Percentiles rank a stretch among this genome's conserved stretches.
These are phyloP conservation scores for Erannis defoliaria DNA, from an alignment of 2,888 invertebrate species.

Conservation along the genomic window DNA sequence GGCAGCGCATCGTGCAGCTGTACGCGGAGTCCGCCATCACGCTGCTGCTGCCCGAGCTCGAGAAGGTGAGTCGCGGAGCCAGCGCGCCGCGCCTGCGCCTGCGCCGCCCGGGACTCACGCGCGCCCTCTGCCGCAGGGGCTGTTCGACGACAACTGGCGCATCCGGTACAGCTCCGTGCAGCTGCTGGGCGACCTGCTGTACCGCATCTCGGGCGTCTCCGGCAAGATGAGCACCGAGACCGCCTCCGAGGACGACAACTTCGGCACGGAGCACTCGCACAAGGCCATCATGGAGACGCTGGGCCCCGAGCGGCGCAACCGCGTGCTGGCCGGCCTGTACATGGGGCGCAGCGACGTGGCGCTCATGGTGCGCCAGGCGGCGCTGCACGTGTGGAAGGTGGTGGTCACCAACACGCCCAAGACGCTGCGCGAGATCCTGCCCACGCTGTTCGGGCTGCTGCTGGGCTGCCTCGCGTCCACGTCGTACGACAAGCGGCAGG, in stretches of 20 bases:
- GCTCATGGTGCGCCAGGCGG: conserved; percentile 98
- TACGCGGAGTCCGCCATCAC: conserved; percentile 98
- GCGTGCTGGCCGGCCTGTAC: conserved; percentile 97
- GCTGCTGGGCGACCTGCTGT: conserved; percentile 95
- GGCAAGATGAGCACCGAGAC: conserved; percentile 99
- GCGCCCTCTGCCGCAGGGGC: conserved; percentile 79
- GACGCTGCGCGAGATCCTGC: conserved; percentile 97
- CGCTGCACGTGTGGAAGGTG: conserved; percentile 99
- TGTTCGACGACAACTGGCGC: conserved; percentile 99
- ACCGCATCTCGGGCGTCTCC: conserved; percentile 98
- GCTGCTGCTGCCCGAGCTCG: conserved; percentile 96
- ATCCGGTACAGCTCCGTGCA: conserved; percentile 98
- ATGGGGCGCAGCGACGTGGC: conserved; percentile 99
- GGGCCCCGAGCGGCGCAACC: conserved; percentile 95
- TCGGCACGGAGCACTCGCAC: conserved; percentile 98
- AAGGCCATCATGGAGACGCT: conserved; percentile 95
- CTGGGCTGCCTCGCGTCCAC: conserved; percentile 98
- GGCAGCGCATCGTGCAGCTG: conserved; percentile 97
- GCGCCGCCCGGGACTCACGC: too few relatives aligned
- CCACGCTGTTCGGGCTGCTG: conserved; percentile 96
- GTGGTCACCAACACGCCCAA: conserved; percentile 99
- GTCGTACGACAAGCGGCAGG: conserved; percentile 98
- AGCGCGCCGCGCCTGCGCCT: too few relatives aligned
- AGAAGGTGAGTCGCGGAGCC: conserved; percentile 74
- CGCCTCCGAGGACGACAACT: conserved; percentile 99